A percentile compares a stretch with the other conserved stretches of the same genome.
Evolutionary conservation across 1,140 invertebrate genomes (phyloP).

Genomic region (Zeugodacus cucurbitae): DNA sequence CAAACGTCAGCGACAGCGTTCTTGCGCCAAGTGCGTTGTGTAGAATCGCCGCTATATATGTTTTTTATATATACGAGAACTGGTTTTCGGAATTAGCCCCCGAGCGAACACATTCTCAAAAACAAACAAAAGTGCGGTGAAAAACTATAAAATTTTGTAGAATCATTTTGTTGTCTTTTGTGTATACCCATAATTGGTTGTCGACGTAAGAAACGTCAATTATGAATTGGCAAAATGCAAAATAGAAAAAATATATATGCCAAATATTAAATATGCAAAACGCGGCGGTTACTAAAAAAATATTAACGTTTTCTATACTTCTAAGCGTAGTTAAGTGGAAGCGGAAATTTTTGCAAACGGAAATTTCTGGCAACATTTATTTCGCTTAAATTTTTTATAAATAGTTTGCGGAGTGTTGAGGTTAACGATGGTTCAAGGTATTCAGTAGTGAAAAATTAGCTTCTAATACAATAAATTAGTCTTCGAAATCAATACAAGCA

Average conservation of each 20-base stretch:
- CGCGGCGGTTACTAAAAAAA: background rate
- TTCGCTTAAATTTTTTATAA: background rate
- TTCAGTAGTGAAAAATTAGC: background rate
- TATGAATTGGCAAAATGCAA: background rate
- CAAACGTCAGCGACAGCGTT: background rate
- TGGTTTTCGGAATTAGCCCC: background rate
- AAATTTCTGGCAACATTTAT: background rate
- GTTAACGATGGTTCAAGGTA: no score
- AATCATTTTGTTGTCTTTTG: background rate
- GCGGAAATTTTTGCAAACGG: background rate
- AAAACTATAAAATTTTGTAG: background rate
- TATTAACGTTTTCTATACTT: background rate
- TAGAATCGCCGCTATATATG: no score
- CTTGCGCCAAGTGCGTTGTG: background rate
- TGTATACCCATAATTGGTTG: background rate
- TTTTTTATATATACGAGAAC: background rate
- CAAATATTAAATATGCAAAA: background rate
- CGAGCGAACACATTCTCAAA: background rate
- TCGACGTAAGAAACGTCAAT: background rate
- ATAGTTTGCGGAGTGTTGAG: background rate
- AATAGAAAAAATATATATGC: background rate
- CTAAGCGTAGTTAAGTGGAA: background rate
- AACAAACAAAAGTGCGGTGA: background rate
- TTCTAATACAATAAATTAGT: no score
- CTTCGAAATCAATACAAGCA: no score